phyloP scores from a whole-genome alignment of 2,797 vertebrate genomes.

The Propithecus deckenii region DNA sequence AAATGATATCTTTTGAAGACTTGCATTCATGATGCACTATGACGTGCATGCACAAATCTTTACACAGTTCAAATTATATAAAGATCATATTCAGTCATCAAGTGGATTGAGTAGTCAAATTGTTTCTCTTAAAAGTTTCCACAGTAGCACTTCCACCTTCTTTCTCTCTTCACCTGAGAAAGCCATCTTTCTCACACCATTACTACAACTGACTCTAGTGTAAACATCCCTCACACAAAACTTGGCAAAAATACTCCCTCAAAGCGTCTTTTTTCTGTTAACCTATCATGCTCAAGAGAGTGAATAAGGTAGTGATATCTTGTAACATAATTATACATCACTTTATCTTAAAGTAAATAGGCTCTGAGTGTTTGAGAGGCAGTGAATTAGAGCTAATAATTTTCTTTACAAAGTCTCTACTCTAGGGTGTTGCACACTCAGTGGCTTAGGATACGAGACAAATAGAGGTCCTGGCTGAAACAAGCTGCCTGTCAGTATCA shows the following conservation, averaged over 20 bases:
- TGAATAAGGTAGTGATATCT: background rate
- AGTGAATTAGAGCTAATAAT: background rate
- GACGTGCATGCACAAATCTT: background rate
- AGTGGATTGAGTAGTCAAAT: background rate
- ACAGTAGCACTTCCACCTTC: background rate
- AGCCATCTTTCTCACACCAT: background rate
- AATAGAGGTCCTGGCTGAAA: background rate
- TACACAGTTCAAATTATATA: background rate
- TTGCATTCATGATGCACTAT: background rate
- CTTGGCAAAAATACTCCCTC: background rate
- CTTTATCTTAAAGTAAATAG: background rate
- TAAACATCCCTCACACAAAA: background rate
- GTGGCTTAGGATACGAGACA: background rate
- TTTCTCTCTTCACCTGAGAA: background rate
- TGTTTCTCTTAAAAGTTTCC: background rate
- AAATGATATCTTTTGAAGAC: constrained; percentile 33
- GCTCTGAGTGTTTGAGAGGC: background rate
- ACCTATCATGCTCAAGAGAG: background rate
- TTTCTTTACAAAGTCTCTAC: background rate
- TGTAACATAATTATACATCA: background rate
- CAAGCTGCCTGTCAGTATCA: background rate
- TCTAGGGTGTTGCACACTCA: background rate
- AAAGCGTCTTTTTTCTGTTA: background rate
- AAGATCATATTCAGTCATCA: background rate
- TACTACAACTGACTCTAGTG: background rate